These are phyloP conservation scores for Tretioscincus oriximinensis DNA, from an alignment of 2,113 vertebrate genomes.

Conservation along the genomic window DNA sequence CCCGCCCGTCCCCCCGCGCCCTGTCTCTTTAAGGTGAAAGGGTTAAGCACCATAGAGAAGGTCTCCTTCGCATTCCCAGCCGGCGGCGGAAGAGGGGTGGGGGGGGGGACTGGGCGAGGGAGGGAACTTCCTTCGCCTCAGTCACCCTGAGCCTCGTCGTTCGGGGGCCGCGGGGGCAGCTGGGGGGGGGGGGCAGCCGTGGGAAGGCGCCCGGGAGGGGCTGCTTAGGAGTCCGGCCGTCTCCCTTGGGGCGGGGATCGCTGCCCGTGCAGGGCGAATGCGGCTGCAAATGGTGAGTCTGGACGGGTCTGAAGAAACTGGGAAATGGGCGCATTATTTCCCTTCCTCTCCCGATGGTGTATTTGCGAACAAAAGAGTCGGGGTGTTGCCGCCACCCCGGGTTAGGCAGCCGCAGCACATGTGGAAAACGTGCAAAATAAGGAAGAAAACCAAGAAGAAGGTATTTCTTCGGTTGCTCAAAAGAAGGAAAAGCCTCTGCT, in stretches of 20 bases:
- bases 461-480: too few relatives aligned
- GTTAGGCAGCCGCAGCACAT: not conserved
- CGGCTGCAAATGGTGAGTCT: not conserved
- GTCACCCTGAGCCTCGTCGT: constrained; percentile 21
- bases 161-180: not conserved
- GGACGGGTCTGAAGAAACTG: not conserved
- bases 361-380: not conserved
- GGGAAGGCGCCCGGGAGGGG: too few relatives aligned
- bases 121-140: constrained; percentile 9
- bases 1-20: too few relatives aligned
- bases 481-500: too few relatives aligned
- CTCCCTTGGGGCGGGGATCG: not conserved
- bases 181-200: not conserved
- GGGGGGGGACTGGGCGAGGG: not conserved
- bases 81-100: constrained; percentile 16
- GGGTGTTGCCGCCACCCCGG: not conserved
- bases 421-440: too few relatives aligned
- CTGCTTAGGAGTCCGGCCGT: not conserved
- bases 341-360: too few relatives aligned
- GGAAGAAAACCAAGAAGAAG: too few relatives aligned
- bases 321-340: constrained; percentile 7
- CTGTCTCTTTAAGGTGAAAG: not conserved
- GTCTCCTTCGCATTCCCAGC: not conserved
- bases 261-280: not conserved
- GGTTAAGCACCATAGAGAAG: constrained; percentile 34